These are phyloP conservation scores for Diadumene lineata DNA, from an alignment of 92 coral and sea anemone species.

Conservation along the genomic window DNA sequence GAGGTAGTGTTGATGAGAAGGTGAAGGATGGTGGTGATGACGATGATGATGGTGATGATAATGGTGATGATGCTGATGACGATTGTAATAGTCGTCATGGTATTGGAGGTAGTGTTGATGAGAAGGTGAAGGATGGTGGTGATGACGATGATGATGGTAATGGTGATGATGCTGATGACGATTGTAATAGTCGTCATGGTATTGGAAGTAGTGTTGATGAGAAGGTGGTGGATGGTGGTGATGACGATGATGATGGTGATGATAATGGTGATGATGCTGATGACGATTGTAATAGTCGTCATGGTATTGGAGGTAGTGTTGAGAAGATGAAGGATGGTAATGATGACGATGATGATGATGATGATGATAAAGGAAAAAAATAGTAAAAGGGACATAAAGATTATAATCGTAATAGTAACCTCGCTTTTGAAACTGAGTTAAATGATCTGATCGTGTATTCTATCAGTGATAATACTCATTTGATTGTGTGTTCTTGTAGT, in stretches of 20 bases:
- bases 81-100: background rate
- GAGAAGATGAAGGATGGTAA: no score
- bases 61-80: background rate
- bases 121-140: no score
- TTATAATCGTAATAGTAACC: no score
- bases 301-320: background rate
- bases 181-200: background rate
- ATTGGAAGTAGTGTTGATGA: background rate
- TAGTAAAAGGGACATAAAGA: no score
- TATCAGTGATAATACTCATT: background rate
- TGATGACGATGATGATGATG: background rate
- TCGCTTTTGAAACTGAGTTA: background rate
- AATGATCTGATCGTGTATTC: background rate
- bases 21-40: no score
- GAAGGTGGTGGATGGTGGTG: no score
- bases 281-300: background rate
- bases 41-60: background rate
- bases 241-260: background rate
- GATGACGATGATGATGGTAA: background rate
- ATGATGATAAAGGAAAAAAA: background rate
- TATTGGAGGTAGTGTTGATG: no score
- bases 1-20: background rate
- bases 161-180: background rate
- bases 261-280: background rate
- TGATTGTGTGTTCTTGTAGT: slow-evolving; percentile 38